Base-by-base conservation (phyloP, 2,888 invertebrate genomes). In the Octodonta nipae region DNA sequence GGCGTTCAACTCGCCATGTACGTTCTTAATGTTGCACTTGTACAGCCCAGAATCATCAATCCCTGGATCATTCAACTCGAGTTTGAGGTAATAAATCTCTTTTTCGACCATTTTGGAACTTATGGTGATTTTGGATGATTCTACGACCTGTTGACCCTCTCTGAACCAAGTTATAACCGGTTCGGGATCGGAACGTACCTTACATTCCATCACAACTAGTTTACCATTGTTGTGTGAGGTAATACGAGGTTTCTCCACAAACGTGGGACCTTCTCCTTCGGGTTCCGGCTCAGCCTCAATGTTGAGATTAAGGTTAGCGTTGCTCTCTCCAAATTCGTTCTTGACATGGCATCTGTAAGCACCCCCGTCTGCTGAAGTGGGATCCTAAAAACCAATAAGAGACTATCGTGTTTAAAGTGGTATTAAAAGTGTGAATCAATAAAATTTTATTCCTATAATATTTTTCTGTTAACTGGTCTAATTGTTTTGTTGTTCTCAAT, bases 21-120 rank as follows among this genome's bases (percentile, higher is more conserved):
- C 75, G 65, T 95, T 96, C 64, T 91, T 92, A 53, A 93, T 89
- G 56, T 91, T 92, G 64, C 96, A 95, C 64, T 95, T 93, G 70
- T 96, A 98, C 41, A 93, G 71, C 46, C 96, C 98, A 50, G 93
- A 93, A 67, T 98, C 96, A 55, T 87, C 86, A 42, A 88, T 75
- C 55, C 86, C 86, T 43, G 93, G 92, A 65, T 92, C 89, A 52
- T 77, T 75, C 24, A 91, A 68, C 63, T 87, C 87, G 46, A 92
- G 65, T 59, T 83, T 78, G 37, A 92, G 84, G 50, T 84, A 81
- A 64, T 86, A 91, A 45, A 86, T 71, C 52, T 85, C 85, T 42
- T 82, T 80, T 56, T 83, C 79, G 51, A 77, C 64, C 49, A 74
- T 65, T 45, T 68, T 70, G 57, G 84, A 76, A 28, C 68, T 69